Base-by-base conservation (phyloP, 2,888 invertebrate species). In the Megaustenia siamemsis region DNA sequence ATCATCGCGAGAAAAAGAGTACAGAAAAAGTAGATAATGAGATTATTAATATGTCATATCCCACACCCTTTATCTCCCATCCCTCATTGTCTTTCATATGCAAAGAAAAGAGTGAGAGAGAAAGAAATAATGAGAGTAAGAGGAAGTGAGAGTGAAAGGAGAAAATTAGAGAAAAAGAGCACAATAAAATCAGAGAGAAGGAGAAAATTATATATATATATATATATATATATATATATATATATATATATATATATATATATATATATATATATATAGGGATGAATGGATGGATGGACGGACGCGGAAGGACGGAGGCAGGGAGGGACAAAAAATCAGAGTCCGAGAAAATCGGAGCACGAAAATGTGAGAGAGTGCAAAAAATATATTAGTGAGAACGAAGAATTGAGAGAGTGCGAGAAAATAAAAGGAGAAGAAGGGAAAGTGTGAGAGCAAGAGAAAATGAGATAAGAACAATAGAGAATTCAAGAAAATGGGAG, bases 121-220 rank as follows among this genome's bases (percentile, higher is more conserved):
- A 69, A 53, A 80, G 28, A 32, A 53, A 71, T 32, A 71, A 35
- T 24, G 53, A 81, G 71, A 35, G 32, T 35, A 35, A 81, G 81
- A 81, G 53, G 24, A 53, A 71, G 81, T 71, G 45, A 66, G 71
- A 81, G 53, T 35, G 24, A 71, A 71, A 81, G 45, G 38, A 49
- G 40, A 56, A 81, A 35, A n/a, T n/a, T n/a, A n/a, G n/a, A n/a
- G n/a, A n/a, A n/a, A n/a, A n/a, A n/a, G n/a, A n/a, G n/a, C n/a
- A n/a, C n/a, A n/a, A n/a, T n/a, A n/a, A n/a, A n/a, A n/a, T n/a
- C n/a, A n/a, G 53, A 53, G 63, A 66, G 45, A 35, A 68, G 68
- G 40, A 24, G n/a, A 24, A 24, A 24, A 24, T 12, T 5, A n/a
- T 5, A 60, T 12, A 60, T 5, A 60, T 5, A 24, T 10, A 24